phyloP scores from a whole-genome alignment of 2,888 invertebrate species.

The Antheraea assamensis region DNA sequence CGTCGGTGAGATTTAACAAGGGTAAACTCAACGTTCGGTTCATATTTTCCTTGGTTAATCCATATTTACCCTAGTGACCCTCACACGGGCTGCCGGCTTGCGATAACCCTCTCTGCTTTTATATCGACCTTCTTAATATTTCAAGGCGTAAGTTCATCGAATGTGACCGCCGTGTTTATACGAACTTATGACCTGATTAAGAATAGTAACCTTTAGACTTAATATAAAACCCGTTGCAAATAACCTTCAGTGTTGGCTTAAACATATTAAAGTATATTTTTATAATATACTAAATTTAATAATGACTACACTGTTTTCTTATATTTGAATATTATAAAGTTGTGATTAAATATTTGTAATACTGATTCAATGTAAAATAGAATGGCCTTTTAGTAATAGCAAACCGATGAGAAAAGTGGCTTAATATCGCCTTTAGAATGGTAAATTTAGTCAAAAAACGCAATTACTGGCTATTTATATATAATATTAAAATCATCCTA shows the following conservation, averaged over 20 bases:
- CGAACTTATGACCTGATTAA: constrained; percentile 13
- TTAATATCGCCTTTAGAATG: no score
- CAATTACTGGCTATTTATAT: no score
- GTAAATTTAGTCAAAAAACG: no score
- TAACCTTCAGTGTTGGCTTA: not conserved
- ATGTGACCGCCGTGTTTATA: constrained; percentile 29
- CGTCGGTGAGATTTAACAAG: constrained; percentile 6
- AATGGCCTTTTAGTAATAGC: not conserved
- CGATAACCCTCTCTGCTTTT: constrained; percentile 57
- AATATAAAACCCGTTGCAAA: not conserved
- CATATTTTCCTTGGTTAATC: constrained; percentile 71
- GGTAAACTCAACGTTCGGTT: constrained; percentile 36
- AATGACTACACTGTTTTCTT: not conserved
- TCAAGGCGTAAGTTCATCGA: constrained; percentile 43
- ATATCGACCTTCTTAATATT: constrained; percentile 62
- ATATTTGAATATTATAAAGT: not conserved
- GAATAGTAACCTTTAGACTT: not conserved
- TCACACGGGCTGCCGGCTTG: constrained; percentile 53
- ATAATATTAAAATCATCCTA: no score
- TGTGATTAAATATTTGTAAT: not conserved
- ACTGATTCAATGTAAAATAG: not conserved
- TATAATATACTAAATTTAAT: not conserved
- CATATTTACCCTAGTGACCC: constrained; percentile 75
- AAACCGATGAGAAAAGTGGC: no score
- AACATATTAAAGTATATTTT: no score